Evolutionary conservation across 1,140 invertebrate genomes (phyloP).

Genomic region (Diprion similis): DNA sequence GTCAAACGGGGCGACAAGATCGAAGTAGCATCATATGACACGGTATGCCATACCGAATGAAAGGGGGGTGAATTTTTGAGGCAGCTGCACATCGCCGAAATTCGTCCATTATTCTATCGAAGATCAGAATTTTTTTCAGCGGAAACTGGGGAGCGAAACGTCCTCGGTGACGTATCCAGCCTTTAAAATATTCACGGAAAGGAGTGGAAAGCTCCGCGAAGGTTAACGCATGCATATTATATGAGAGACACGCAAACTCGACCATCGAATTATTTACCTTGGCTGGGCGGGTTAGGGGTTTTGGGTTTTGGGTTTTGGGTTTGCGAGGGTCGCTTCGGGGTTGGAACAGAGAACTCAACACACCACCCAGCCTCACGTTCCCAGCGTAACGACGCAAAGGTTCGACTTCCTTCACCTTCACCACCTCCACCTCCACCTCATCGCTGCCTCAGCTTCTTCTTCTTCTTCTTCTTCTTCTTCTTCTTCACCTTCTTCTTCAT

Average conservation of each 20-base stretch:
- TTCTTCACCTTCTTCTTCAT: not conserved
- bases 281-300: not conserved
- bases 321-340: not conserved
- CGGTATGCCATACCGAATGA: no score
- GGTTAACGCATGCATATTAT: slow-evolving; percentile 7
- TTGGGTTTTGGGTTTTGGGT: not conserved
- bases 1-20: no score
- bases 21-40: no score
- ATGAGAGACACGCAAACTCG: not conserved
- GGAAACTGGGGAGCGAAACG: not conserved
- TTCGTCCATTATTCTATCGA: no score
- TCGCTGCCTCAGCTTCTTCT: not conserved
- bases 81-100: no score
- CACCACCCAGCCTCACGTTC: not conserved
- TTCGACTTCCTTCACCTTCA: not conserved
- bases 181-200: not conserved
- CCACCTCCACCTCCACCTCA: not conserved
- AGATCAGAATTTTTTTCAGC: no score
- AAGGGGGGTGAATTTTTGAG: no score
- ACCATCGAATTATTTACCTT: not conserved
- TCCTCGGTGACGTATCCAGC: not conserved
- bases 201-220: not conserved
- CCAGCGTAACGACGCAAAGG: not conserved
- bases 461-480: not conserved
- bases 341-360: not conserved